Base-by-base conservation (phyloP, 1,140 invertebrate genomes). In the Musca vetustissima region DNA sequence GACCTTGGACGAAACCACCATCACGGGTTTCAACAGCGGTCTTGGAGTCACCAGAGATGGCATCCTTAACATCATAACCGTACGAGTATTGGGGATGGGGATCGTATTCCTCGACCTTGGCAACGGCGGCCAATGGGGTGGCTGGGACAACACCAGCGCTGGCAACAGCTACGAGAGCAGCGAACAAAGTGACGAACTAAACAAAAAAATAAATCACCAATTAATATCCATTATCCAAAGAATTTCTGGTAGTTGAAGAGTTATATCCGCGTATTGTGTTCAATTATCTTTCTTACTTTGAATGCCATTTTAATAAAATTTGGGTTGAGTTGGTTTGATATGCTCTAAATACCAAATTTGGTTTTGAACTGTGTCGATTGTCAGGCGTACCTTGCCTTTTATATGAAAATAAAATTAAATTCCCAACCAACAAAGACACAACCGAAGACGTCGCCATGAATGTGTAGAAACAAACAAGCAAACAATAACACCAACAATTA, bases 1-100 rank as follows among this genome's bases (percentile, higher is more conserved):
- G 75, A 24, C 84, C 84, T 73, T 82, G 77, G 55, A 85, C 83
- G 8, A 83, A 71, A 72, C 83, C 84, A 66, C 84, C 84, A 66
- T 83, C 77, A 36, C 83, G 81, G 69, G 72, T 81, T 73, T 84
- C 83, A 52, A 79, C 73, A 67, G 80, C 79, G 25, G 74, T 81
- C 74, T 84, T 84, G 17, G 75, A 77, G 53, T 84, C 83, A 48
- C 85, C 82, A 69, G 77, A 84, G 66, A 85, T 75, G 64, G 84
- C 88, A 77, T 90, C 89, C 75, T 89, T 88, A 22, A 91, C 88
- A 69, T 90, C 88, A 73, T 90, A 90, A 57, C 86, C 85, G 73
- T 88, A 91, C 65, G 87, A 87, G 81, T 90, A 90, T 69, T 89
- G 88, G 21, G 88, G 88, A 73, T 89, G 88, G 9, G 87, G 87